Percentiles rank a stretch among this genome's conserved stretches.
Evolutionary conservation across 1,140 invertebrate genomes (phyloP).

Genomic region (Zeugodacus cucurbitae): DNA sequence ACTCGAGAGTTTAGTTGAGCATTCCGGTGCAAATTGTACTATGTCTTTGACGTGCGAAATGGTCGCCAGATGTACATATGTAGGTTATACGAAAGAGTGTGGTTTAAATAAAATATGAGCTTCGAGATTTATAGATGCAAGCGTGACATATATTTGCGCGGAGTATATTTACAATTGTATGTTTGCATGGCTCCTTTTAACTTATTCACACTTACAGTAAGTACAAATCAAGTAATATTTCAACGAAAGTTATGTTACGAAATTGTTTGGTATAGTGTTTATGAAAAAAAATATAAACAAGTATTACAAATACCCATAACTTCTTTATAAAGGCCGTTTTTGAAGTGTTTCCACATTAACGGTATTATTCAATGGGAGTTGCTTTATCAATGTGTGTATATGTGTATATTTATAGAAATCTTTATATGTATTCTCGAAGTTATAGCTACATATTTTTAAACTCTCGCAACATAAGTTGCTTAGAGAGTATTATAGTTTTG

Average conservation of each 20-base stretch:
- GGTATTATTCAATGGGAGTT: too few species aligned
- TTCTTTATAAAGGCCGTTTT: accelerated
- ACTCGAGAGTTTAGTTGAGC: background rate
- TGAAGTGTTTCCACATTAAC: too few species aligned
- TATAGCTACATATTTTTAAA: too few species aligned
- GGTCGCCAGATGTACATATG: background rate
- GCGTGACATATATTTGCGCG: background rate
- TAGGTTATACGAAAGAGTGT: background rate
- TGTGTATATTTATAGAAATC: too few species aligned
- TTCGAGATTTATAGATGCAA: background rate
- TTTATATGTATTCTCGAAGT: too few species aligned
- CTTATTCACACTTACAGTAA: background rate
- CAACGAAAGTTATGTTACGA: background rate
- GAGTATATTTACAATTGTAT: background rate
- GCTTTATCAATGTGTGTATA: too few species aligned
- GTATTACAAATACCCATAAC: too few species aligned
- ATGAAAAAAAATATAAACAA: background rate
- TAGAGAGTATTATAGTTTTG: too few species aligned
- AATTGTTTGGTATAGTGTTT: background rate
- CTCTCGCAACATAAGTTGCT: too few species aligned
- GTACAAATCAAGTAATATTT: background rate
- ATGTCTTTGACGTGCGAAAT: background rate
- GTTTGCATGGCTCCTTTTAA: background rate
- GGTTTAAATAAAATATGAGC: background rate
- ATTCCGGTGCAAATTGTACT: background rate